Evolutionary conservation across 2,888 invertebrate species (phyloP), one percentile per base, ranked within the genome.

Genomic region (Lymantria monacha): DNA sequence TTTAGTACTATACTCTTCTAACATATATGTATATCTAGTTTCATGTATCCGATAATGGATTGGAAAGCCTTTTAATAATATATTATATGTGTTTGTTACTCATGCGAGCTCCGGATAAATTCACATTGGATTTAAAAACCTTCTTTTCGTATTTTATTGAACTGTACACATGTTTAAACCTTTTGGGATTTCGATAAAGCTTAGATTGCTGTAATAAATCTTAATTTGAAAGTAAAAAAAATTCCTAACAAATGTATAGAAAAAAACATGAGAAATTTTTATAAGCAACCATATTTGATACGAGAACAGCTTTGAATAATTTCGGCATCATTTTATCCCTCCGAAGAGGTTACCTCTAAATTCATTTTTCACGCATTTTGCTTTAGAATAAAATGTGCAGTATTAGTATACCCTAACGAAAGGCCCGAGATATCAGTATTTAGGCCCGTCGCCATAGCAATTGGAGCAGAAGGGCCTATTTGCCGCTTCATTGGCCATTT

Each of bases 401-500:
- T 81, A 85, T 83, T 79, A 81, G 79, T 81, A 82, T 74, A 80
- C 73, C 64, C 68, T 63, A 58, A 63, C 53, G 59, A 64, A 66
- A 67, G 68, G 54, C 52, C 30, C 44, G 59, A 53, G 58, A 54
- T 79, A 79, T 79, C 80, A 74, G 67, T 82, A 79, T 79, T 74
- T 72, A 76, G 78, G 74, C 71, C 63, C 73, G 76, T 76, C 66
- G 70, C 75, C 66, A 74, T 69, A 65, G 69, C 74, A 83, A 87
- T 75, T 84, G 77, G 84, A 74, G 87, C 87, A 86, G 87, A 88
- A 89, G 83, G 78, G 81, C 84, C 83, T 76, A 85, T 88, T 87
- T 83, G 58, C 73, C 87, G 85, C 78, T 80, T 79, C 83, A 87
- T 78, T 82, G 85, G 73, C 68, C 76, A 76, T 82, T 81, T 74